Evolutionary conservation across 1,140 invertebrate genomes (phyloP), one percentile per base, ranked within the genome.

Genomic region (Magallana ariakensis): DNA sequence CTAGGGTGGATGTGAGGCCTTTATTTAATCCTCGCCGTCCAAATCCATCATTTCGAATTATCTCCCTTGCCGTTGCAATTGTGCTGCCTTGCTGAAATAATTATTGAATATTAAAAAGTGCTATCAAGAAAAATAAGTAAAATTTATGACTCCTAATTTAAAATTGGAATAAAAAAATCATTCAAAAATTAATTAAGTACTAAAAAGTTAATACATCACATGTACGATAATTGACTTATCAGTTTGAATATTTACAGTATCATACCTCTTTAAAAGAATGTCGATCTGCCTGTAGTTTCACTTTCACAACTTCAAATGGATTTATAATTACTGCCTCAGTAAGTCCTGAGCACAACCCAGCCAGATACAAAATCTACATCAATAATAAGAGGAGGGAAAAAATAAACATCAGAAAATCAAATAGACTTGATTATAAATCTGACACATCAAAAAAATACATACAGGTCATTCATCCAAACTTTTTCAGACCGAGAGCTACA

Each of bases 291-390:
- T 96, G 95, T 85, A 96, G 95, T 26, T 97, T 96, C 2, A 99
- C 97, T 96, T 99, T 99, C 1, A 99, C 97, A 58, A 98, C 97
- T 96, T 99, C 98, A 95, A 99, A 99, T 0, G 98, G 98, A 95
- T 98, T 98, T 0, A 98, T 97, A 81, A 98, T 95, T 88, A 98
- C 96, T 16, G 97, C 97, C 95, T 99, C 98, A 55, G 98, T 97
- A 1, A 98, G 95, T 83, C 98, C 98, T 62, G 97, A 97, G 80
- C 96, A 96, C 4, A 98, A 94, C 84, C 98, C 98, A 90, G 98
- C 97, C 90, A 98, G 94, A 13, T 97, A 96, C 95, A 97, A 97
- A 83, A 97, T 97, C 97, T 98, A 94, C 81, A n/a, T n/a, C n/a
- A n/a, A n/a, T n/a, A n/a, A n/a, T n/a, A 89, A 89, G 22, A 0